Evolutionary conservation across 2,113 vertebrate species (phyloP).

Genomic region (Mustelus asterias): DNA sequence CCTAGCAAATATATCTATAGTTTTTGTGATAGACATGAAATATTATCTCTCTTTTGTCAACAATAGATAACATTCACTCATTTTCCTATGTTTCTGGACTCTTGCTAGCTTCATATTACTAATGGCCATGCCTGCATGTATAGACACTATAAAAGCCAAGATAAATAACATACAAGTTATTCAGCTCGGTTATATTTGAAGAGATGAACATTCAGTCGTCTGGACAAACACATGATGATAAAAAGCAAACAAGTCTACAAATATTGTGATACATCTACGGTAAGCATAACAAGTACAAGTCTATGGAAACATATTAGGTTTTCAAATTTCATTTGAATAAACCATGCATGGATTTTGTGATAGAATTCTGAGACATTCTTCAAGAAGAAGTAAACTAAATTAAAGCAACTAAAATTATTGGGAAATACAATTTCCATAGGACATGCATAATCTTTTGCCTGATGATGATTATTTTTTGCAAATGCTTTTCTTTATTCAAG

Average conservation of each 20-base stretch:
- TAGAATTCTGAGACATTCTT: too few relatives aligned
- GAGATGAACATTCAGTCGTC: conserved; percentile 27
- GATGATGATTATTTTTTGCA: not conserved
- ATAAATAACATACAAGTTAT: conserved; percentile 5
- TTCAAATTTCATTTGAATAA: not conserved
- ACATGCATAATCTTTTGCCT: not conserved
- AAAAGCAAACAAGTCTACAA: conserved; percentile 19
- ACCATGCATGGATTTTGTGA: too few relatives aligned
- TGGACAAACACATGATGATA: conserved; percentile 28
- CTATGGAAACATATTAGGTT: not conserved
- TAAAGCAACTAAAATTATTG: not conserved
- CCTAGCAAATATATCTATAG: not conserved
- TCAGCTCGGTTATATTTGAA: conserved; percentile 6
- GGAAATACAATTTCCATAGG: not conserved
- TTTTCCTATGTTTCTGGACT: not conserved
- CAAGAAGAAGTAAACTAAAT: not conserved
- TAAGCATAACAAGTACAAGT: not conserved
- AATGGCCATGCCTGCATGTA: not conserved
- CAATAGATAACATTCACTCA: not conserved
- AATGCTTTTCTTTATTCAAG: not conserved
- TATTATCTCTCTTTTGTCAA: not conserved
- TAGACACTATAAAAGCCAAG: not conserved
- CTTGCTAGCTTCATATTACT: not conserved
- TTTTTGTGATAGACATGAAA: not conserved
- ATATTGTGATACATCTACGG: not conserved